Evolutionary conservation across 2,797 vertebrate species (phyloP).

Genomic region (Otolemur crassicaudatus): DNA sequence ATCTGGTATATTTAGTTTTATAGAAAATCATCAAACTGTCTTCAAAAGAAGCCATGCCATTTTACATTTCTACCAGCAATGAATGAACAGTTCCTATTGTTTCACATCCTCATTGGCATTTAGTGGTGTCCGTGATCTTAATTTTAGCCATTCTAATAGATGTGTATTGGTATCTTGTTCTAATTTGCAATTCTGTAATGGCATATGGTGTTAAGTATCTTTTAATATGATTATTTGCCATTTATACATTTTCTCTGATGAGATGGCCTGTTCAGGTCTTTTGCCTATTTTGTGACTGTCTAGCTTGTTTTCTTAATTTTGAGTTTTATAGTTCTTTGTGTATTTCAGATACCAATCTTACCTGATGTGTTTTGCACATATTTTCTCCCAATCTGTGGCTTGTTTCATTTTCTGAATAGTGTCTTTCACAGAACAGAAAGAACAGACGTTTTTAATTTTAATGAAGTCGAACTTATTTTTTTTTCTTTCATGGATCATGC

Average conservation of each 20-base stretch:
- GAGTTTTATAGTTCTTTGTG: neutral
- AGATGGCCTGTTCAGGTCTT: neutral
- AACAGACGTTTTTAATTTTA: neutral
- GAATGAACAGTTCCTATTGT: neutral
- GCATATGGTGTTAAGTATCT: neutral
- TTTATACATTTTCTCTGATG: neutral
- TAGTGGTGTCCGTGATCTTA: neutral
- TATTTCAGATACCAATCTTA: neutral
- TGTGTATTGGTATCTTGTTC: neutral
- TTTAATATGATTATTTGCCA: neutral
- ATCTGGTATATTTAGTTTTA: neutral
- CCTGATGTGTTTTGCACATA: neutral
- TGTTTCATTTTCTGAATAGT: neutral
- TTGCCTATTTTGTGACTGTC: neutral
- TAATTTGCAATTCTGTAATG: neutral
- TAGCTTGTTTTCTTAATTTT: neutral
- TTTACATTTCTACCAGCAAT: neutral
- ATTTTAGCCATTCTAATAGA: neutral
- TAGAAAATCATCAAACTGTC: neutral
- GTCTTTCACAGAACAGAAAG: neutral
- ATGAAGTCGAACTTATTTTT: neutral
- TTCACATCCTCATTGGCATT: neutral
- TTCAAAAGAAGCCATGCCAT: neutral
- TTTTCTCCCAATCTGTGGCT: neutral
- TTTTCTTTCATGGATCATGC: neutral